Conservation (phyloP, 2,113 vertebrate species). For the Clarias batrachus region DNA sequence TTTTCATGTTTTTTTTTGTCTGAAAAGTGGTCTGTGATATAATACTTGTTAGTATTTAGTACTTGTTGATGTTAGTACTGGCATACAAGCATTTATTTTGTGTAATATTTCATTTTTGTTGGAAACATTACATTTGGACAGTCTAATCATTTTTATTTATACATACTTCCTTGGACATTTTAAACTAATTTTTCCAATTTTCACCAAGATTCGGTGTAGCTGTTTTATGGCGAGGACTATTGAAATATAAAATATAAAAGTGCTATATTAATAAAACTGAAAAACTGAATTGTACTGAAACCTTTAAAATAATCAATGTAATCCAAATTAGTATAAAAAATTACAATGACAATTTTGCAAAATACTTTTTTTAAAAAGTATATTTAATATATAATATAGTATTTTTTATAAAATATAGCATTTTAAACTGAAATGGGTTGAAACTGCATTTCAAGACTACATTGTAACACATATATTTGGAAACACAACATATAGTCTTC, state of each 20-base stretch:
- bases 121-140: background rate
- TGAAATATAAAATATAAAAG: too few species aligned
- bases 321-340: background rate
- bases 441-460: background rate
- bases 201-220: too few species aligned
- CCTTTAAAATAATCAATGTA: background rate
- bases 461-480: background rate
- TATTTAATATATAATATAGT: background rate
- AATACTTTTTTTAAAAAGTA: background rate
- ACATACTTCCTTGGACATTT: too few species aligned
- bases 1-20: background rate
- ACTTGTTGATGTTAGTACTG: background rate
- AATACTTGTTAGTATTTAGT: too few species aligned
- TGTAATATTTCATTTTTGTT: background rate
- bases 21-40: background rate
- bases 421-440: background rate
- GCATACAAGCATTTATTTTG: background rate
- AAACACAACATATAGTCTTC: background rate
- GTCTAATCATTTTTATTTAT: too few species aligned
- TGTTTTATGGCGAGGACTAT: too few species aligned
- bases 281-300: too few species aligned
- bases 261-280: too few species aligned
- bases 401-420: background rate
- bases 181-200: too few species aligned
- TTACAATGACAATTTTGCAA: background rate